Evolutionary conservation across 2,888 invertebrate genomes (phyloP).

Genomic region (Drosophila limbata): DNA sequence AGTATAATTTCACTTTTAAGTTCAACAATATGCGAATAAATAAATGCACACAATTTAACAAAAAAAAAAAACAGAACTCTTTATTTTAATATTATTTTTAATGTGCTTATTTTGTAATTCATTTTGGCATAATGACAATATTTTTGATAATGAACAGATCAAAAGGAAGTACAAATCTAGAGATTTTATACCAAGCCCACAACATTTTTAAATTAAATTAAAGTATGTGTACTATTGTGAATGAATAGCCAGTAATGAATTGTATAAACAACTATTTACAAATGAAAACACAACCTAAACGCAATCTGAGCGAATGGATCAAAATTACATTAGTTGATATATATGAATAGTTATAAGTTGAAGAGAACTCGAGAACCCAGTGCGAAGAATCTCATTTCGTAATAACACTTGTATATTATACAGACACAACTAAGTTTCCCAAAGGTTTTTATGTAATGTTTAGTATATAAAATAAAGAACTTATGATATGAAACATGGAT

Average conservation of each 20-base stretch:
- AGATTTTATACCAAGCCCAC: slow-evolving; percentile 61
- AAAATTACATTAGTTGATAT: slow-evolving; percentile 63
- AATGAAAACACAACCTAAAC: slow-evolving; percentile 22
- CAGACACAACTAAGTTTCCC: slow-evolving; percentile 36
- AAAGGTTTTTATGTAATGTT: slow-evolving; percentile 68
- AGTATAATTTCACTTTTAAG: slow-evolving; percentile 39
- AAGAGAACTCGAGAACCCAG: slow-evolving; percentile 40
- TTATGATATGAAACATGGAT: slow-evolving; percentile 24
- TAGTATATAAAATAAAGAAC: slow-evolving; percentile 51
- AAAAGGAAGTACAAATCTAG: slow-evolving; percentile 73
- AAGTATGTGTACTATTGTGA: slow-evolving; percentile 15
- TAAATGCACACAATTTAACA: slow-evolving; percentile 49
- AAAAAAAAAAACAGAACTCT: slow-evolving; percentile 12
- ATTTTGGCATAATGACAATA: slow-evolving; percentile 75
- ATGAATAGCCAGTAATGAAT: slow-evolving; percentile 8
- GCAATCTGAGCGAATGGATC: slow-evolving; percentile 74
- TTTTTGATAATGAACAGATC: slow-evolving; percentile 68
- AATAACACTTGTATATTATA: slow-evolving; percentile 33
- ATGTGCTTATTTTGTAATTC: slow-evolving; percentile 16
- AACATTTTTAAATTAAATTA: slow-evolving; percentile 34
- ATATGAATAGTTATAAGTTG: slow-evolving; percentile 26
- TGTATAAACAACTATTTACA: slow-evolving; percentile 43
- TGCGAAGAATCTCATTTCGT: slow-evolving; percentile 30
- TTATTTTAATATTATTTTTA: background rate
- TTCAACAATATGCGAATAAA: slow-evolving; percentile 22